Base-by-base conservation (phyloP, 2,113 vertebrate genomes). In the Anoura caudifer region DNA sequence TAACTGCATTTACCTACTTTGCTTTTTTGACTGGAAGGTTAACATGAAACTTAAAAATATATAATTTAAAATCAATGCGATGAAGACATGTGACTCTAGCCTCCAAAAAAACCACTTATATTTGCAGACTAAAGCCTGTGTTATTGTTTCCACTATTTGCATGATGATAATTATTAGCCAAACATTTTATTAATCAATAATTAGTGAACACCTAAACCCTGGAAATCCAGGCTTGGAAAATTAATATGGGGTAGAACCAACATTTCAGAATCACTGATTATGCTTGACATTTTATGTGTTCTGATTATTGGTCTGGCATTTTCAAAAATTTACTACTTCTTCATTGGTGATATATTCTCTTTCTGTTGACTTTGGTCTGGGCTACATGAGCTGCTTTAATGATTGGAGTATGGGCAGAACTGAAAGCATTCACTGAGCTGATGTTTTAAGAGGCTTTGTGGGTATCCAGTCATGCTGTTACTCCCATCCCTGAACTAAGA, bases 141-240 rank as follows among this genome's bases (percentile, higher is more conserved):
- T 95, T 84, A 70, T n/a, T 92, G 2, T 92, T 90, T 90, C 33
- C 0, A 65, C 2, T 87, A 7, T 41, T 76, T 52, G 5, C 45
- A 7, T 87, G 77, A 82, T 84, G 61, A 69, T 82, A 90, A 76
- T 92, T 83, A 73, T 77, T 89, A 95, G 59, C 3, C 67, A 94
- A 33, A 0, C 6, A 54, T 56, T 77, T 95, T 86, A 41, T 67
- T 38, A 80, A 16, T 85, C 61, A 95, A 4, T 22, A 54, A 26
- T 79, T 95, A 77, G 10, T 45, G 24, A 87, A 82, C 0, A 56
- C 4, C 9, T 81, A 45, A 85, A 45, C 73, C 81, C 15, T 83
- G 47, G 43, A 38, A 82, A 72, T 45, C 3, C 5, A 54, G 84
- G 45, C 20, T 82, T 77, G 65, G 52, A 79, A 73, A 86, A 13